Conservation (phyloP, 1,140 invertebrate genomes). For the Agrypnia vestita region DNA sequence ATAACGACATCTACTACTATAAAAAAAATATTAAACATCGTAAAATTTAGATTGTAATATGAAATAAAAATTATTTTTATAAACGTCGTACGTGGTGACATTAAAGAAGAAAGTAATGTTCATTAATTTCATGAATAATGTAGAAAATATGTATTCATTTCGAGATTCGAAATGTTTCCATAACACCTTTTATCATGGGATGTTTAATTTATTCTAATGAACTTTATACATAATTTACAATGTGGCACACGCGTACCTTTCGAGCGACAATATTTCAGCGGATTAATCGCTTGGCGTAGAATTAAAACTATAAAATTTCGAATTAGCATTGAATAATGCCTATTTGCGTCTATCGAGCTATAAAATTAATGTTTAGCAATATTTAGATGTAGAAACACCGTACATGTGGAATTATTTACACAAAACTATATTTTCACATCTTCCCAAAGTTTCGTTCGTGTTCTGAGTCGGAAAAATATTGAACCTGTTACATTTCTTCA, state of each 20-base stretch:
- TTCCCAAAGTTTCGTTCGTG: conserved; percentile 2
- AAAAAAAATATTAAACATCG: neutral
- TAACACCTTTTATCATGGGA: conserved; percentile 2
- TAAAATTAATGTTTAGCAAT: conserved; percentile 31
- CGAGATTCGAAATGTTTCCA: neutral
- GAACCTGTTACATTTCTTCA: no score
- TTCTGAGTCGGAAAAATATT: no score
- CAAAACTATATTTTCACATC: neutral
- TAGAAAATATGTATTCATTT: neutral
- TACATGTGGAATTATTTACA: no score
- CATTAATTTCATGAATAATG: conserved; percentile 1
- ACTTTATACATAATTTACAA: conserved; percentile 18
- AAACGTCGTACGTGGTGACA: neutral
- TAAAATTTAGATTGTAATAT: neutral
- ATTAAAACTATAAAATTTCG: conserved; percentile 41
- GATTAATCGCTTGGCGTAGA: conserved; percentile 33
- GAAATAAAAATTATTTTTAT: neutral
- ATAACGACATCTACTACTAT: neutral
- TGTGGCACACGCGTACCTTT: conserved; percentile 20
- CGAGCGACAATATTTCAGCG: conserved; percentile 25
- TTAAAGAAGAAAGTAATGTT: neutral
- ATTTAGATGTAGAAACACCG: neutral
- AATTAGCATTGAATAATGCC: conserved; percentile 40
- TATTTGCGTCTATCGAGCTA: conserved; percentile 9
- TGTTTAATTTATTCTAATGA: conserved; percentile 34